Evolutionary conservation across 2,113 vertebrate genomes (phyloP).

Genomic region (Dicerorhinus sumatrensis): DNA sequence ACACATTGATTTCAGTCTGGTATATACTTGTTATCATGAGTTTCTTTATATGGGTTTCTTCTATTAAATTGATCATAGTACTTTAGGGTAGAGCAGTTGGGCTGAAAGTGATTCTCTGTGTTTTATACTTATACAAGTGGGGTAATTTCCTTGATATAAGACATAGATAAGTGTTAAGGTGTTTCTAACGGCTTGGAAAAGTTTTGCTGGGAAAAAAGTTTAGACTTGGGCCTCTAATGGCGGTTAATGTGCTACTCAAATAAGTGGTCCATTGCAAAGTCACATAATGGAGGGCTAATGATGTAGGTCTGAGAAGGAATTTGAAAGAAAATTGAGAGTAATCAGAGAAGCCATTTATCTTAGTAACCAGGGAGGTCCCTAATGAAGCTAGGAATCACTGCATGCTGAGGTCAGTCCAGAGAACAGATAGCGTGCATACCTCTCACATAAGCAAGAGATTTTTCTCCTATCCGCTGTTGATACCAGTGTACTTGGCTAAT

Average conservation of each 20-base stretch:
- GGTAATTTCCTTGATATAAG: background rate
- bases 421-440: background rate
- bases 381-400: background rate
- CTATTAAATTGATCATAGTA: background rate
- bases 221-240: background rate
- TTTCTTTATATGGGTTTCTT: conserved; percentile 37
- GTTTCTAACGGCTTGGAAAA: conserved; percentile 31
- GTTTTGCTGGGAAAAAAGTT: conserved; percentile 18
- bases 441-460: background rate
- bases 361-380: background rate
- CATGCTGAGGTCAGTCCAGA: background rate
- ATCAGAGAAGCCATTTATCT: conserved; percentile 41
- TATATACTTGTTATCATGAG: background rate
- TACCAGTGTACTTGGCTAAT: background rate
- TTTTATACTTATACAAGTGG: background rate
- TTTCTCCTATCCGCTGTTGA: background rate
- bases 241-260: background rate
- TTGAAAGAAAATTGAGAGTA: conserved; percentile 17
- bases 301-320: background rate
- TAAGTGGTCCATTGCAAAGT: background rate
- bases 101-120: background rate
- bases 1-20: background rate
- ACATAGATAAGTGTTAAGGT: background rate
- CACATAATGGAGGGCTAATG: background rate
- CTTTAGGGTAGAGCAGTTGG: background rate